Percentiles rank a stretch among this genome's conserved stretches.
These are phyloP conservation scores for Phytoseiulus persimilis DNA, from an alignment of 2,888 invertebrate species.

Conservation along the genomic window DNA sequence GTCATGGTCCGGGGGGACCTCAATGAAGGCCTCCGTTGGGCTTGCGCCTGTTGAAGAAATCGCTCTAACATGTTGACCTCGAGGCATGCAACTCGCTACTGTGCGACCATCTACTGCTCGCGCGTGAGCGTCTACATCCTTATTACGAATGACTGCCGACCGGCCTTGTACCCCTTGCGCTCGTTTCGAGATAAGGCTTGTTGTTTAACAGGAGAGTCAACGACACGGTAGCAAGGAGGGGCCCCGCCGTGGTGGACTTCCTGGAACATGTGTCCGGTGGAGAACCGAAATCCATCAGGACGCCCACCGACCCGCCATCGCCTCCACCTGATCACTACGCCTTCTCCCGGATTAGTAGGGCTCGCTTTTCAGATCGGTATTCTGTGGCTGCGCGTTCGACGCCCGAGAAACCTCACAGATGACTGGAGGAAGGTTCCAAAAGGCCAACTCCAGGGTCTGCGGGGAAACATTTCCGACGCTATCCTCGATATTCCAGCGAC, in stretches of 20 bases:
- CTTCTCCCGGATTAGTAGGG: too few relatives aligned
- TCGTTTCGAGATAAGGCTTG: neutral
- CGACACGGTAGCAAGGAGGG: neutral
- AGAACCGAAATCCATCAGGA: neutral
- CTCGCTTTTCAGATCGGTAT: too few relatives aligned
- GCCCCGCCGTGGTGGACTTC: neutral
- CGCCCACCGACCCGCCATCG: neutral
- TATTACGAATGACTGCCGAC: neutral
- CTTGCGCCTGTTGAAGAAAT: conserved; percentile 29
- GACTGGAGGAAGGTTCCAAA: too few relatives aligned
- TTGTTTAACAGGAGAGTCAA: neutral
- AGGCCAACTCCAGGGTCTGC: too few relatives aligned
- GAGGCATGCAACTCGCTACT: neutral
- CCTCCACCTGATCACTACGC: too few relatives aligned
- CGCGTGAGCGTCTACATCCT: neutral
- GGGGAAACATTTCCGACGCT: too few relatives aligned
- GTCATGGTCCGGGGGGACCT: conserved; percentile 15
- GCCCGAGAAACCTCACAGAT: too few relatives aligned
- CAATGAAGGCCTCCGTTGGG: neutral
- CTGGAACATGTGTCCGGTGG: neutral
- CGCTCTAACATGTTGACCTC: conserved; percentile 8
- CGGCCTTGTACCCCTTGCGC: neutral
- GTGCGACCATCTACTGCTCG: neutral
- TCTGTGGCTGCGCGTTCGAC: too few relatives aligned
- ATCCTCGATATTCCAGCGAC: too few relatives aligned